A percentile compares a stretch with the other conserved stretches of the same genome.
Conservation (phyloP, 2,113 vertebrate species). For the Choloepus hoffmanni region DNA sequence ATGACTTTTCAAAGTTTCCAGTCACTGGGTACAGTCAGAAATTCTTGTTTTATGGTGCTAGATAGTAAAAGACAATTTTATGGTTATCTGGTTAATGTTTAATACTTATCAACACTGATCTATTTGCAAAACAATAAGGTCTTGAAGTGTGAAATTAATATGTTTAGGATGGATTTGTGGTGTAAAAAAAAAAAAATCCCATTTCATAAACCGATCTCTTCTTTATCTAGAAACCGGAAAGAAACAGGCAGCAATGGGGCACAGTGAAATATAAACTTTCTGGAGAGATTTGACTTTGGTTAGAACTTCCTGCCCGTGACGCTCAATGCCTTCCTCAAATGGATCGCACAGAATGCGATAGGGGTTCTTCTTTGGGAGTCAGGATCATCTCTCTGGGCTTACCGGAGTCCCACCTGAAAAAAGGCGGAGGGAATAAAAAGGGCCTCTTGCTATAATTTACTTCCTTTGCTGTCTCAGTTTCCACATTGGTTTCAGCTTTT, state of each 20-base stretch:
- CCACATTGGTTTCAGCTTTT: neutral
- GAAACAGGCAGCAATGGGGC: too few species aligned
- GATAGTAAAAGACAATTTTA: neutral
- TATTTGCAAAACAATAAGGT: neutral
- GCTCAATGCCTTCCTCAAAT: neutral
- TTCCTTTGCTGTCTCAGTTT: neutral
- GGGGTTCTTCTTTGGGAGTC: neutral
- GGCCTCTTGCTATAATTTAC: accelerated
- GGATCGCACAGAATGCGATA: neutral
- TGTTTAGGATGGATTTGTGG: neutral
- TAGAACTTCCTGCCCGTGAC: neutral
- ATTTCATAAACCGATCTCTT: neutral
- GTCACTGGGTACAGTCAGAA: neutral
- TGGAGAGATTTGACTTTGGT: neutral
- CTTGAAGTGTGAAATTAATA: neutral
- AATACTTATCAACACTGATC: neutral
- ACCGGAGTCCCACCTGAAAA: neutral
- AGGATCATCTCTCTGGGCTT: neutral
- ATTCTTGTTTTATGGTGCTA: neutral
- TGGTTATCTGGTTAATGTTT: constrained; percentile 5
- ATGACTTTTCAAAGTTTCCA: neutral
- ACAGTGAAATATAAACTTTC: neutral
- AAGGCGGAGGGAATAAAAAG: neutral
- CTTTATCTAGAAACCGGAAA: neutral
- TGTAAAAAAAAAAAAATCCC: neutral